phyloP scores from a whole-genome alignment of 2,888 invertebrate species.

The Acleris cristana region DNA sequence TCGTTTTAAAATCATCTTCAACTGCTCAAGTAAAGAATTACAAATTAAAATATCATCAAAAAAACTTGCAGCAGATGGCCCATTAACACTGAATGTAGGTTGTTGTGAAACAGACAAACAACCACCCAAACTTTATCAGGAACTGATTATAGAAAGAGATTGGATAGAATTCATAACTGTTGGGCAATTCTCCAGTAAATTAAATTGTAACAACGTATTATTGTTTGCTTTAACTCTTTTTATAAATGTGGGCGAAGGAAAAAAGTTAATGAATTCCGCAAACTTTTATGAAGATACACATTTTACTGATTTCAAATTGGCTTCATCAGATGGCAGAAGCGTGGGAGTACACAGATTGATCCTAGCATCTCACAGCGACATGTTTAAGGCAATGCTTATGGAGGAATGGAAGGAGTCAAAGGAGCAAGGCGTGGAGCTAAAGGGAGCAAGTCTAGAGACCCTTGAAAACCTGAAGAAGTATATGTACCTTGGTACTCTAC shows the following conservation, averaged over 20 bases:
- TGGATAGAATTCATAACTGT: too few relatives aligned
- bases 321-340: slow-evolving; percentile 56
- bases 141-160: too few relatives aligned
- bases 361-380: slow-evolving; percentile 58
- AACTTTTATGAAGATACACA: slow-evolving; percentile 55
- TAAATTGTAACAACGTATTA: too few relatives aligned
- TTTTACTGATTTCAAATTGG: slow-evolving; percentile 59
- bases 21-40: too few relatives aligned
- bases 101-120: too few relatives aligned
- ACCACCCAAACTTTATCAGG: too few relatives aligned
- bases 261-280: background rate
- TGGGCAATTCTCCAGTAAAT: too few relatives aligned
- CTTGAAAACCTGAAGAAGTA: slow-evolving; percentile 58
- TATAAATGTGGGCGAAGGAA: slow-evolving; percentile 1
- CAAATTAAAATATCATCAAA: too few relatives aligned
- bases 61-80: too few relatives aligned
- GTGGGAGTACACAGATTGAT: slow-evolving; percentile 57
- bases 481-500: slow-evolving; percentile 55
- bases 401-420: slow-evolving; percentile 58
- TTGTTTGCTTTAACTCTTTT: background rate
- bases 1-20: too few relatives aligned
- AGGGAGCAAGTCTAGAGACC: slow-evolving; percentile 51
- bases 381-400: slow-evolving; percentile 55
- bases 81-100: too few relatives aligned
- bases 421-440: slow-evolving; percentile 54